These are phyloP conservation scores for Ptilodon capucinus DNA, from an alignment of 2,888 invertebrate genomes.

Conservation along the genomic window DNA sequence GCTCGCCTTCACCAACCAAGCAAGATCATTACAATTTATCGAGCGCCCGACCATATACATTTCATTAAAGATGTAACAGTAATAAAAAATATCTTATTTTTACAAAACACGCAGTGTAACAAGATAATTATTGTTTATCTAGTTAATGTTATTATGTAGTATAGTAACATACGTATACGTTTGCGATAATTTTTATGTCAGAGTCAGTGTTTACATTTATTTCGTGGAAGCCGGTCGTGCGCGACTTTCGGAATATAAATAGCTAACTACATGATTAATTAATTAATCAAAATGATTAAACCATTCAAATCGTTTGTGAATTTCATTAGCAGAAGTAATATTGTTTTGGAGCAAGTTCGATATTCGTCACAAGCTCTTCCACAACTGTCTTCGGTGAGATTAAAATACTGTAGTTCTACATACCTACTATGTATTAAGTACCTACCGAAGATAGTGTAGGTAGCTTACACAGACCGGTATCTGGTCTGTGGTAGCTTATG, in stretches of 20 bases:
- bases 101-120: not conserved
- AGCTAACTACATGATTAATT: not conserved
- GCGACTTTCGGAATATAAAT: not conserved
- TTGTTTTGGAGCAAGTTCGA: constrained; percentile 50
- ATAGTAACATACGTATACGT: not conserved
- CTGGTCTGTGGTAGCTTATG: no score
- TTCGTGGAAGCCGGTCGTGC: constrained; percentile 7
- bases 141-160: not conserved
- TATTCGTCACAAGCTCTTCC: constrained; percentile 61
- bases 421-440: no score
- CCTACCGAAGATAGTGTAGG: not conserved
- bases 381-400: constrained; percentile 63
- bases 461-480: no score
- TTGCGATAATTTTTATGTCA: not conserved
- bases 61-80: not conserved
- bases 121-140: not conserved
- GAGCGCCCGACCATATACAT: not conserved
- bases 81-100: not conserved
- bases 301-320: constrained; percentile 42
- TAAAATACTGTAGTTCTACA: not conserved
- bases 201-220: constrained; percentile 12
- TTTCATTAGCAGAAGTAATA: constrained; percentile 33
- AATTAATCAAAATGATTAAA: constrained; percentile 42
- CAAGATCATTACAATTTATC: not conserved
- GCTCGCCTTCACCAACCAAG: not conserved